Percentiles rank a stretch among this genome's conserved stretches.
phyloP scores from a whole-genome alignment of 2,797 vertebrate genomes.

The Tapirus indicus region DNA sequence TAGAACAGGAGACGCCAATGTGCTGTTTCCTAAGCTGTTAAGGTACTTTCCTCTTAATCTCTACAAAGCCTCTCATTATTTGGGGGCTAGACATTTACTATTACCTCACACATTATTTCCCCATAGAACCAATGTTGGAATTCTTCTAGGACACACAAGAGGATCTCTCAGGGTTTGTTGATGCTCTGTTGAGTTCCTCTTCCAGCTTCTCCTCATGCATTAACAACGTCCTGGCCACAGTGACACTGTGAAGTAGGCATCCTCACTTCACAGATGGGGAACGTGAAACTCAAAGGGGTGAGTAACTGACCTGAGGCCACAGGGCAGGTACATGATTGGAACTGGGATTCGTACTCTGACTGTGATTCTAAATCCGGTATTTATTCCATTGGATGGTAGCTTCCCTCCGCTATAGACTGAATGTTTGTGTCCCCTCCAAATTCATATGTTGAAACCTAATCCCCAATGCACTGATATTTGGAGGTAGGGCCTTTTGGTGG shows the following conservation, averaged over 20 bases:
- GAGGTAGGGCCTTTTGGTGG: not conserved
- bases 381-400: not conserved
- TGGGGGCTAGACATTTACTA: not conserved
- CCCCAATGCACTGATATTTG: not conserved
- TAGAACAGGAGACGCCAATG: not conserved
- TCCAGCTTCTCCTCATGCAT: not conserved
- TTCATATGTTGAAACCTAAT: not conserved
- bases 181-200: not conserved
- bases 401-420: not conserved
- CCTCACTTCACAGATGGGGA: not conserved
- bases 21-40: not conserved
- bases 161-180: not conserved
- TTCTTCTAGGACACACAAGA: not conserved
- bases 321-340: not conserved
- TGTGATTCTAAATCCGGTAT: not conserved
- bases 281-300: not conserved
- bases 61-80: too few relatives aligned
- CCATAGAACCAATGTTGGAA: not conserved
- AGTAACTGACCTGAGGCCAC: not conserved
- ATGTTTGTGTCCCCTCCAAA: too few relatives aligned
- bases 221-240: not conserved
- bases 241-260: not conserved
- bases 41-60: not conserved
- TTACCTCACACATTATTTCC: not conserved
- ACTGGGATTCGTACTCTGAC: not conserved